Percentiles rank a stretch among this genome's conserved stretches.
Conservation (phyloP, 2,113 vertebrate species). For the Dasypus novemcinctus region DNA sequence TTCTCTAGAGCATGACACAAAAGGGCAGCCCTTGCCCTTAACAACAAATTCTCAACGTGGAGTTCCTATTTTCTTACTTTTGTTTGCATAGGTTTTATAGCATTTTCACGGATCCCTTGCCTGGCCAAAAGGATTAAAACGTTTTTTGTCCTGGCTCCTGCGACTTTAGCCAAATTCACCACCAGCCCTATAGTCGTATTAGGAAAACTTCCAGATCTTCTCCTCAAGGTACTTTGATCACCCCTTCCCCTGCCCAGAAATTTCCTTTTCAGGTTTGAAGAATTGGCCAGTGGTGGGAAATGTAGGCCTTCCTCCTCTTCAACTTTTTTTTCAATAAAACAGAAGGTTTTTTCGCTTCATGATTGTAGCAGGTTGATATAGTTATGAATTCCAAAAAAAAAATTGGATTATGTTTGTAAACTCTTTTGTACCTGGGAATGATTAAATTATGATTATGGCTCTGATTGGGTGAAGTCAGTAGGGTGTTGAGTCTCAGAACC, state of each 20-base stretch:
- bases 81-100: constrained; percentile 87
- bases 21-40: not conserved
- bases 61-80: constrained; percentile 31
- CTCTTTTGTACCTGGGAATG: no score
- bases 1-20: accelerated
- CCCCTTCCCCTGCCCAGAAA: not conserved
- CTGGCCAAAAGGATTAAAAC: constrained; percentile 90
- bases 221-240: constrained; percentile 85
- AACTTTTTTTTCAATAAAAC: accelerated
- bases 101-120: constrained; percentile 90
- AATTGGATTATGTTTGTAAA: no score
- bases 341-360: not conserved
- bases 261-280: not conserved
- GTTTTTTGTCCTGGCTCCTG: constrained; percentile 91
- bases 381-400: no score
- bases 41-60: not conserved
- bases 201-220: constrained; percentile 82
- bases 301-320: not conserved
- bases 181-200: constrained; percentile 82
- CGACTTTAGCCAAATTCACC: constrained; percentile 81
- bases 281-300: not conserved
- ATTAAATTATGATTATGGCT: no score
- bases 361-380: no score
- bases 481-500: no score
- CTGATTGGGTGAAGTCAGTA: no score